Evolutionary conservation across 2,113 vertebrate species (phyloP), one percentile per base, ranked within the genome.

Genomic region (Microcebus jonahi): DNA sequence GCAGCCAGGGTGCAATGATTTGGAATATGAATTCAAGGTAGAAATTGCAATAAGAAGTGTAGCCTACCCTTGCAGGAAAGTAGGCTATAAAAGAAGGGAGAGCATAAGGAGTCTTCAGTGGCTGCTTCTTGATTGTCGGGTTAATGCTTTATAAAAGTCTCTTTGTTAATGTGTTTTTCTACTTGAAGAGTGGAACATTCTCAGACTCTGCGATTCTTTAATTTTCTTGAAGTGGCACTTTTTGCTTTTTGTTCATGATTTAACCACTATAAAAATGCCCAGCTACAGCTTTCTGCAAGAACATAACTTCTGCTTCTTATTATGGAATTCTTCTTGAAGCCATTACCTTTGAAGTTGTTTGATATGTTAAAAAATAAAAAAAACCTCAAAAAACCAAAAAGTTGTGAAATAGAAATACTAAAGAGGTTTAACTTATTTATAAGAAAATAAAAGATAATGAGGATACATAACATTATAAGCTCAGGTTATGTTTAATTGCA

Each of bases 361-460:
- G 53, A 84, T 73, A 90, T 39, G 36, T 86, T 91, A 27, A 75
- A 83, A 85, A 85, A 31, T 70, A 73, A 88, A 75, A 61, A 73
- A 90, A 36, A 59, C n/a, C 83, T 63, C 39, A 95, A 86, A 68
- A 73, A 83, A 83, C 70, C 25, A 81, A 15, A 57, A 95, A 80
- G 73, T 88, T 87, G 50, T 76, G 88, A 92, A 76, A 27, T 75
- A n/a, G 42, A 96, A 95, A 91, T 89, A 71, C 80, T 80, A 50
- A 57, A 73, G 87, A 93, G 13, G 80, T 67, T 87, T 57, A 48
- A 85, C 53, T 70, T 67, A 45, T 88, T 95, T 81, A 77, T 27
- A 83, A 59, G 94, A 90, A 89, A 94, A 88, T 94, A 95, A 93
- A 93, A 93, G 61, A 65, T 68, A 92, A 76, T 50, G 83, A 95